These are phyloP conservation scores for Tanypteryx hageni DNA, from an alignment of 2,888 invertebrate species.

Conservation along the genomic window DNA sequence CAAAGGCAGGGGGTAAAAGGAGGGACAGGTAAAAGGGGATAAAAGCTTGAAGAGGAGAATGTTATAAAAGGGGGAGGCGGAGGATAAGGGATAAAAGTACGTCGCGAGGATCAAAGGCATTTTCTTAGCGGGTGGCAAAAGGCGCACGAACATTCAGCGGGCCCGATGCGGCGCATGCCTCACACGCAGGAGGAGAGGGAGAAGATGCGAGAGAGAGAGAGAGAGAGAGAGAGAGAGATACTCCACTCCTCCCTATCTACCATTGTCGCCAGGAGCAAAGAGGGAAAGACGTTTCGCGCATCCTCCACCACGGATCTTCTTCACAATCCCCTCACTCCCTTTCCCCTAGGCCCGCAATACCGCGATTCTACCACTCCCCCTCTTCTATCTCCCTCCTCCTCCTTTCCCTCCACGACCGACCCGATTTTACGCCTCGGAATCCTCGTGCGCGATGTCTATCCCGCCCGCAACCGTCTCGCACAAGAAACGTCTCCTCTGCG, in stretches of 20 bases:
- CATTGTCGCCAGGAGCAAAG: not conserved
- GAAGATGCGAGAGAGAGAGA: not conserved
- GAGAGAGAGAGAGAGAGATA: slow-evolving; percentile 2
- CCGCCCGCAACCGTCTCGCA: not conserved
- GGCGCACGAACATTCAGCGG: slow-evolving; percentile 10
- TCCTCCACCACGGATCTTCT: not conserved
- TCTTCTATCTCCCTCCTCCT: not conserved
- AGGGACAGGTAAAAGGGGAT: not conserved
- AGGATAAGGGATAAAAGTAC: not conserved
- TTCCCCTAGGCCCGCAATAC: not conserved
- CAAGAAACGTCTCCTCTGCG: not conserved
- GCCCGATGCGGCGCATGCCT: slow-evolving; percentile 28
- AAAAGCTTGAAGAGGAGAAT: not conserved
- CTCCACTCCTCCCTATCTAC: not conserved
- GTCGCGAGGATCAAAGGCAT: slow-evolving; percentile 27
- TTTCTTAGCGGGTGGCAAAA: slow-evolving; percentile 22
- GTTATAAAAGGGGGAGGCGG: not conserved
- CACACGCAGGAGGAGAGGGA: not conserved
- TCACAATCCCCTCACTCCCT: not conserved
- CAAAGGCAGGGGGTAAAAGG: not conserved
- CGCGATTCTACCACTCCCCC: not conserved
- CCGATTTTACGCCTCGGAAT: not conserved
- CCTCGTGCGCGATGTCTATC: not conserved
- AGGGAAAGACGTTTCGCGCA: not conserved
- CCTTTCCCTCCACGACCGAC: not conserved